Conservation (phyloP, 53 echinoderm and acorn worm species). For the Holothuria leucospilota region DNA sequence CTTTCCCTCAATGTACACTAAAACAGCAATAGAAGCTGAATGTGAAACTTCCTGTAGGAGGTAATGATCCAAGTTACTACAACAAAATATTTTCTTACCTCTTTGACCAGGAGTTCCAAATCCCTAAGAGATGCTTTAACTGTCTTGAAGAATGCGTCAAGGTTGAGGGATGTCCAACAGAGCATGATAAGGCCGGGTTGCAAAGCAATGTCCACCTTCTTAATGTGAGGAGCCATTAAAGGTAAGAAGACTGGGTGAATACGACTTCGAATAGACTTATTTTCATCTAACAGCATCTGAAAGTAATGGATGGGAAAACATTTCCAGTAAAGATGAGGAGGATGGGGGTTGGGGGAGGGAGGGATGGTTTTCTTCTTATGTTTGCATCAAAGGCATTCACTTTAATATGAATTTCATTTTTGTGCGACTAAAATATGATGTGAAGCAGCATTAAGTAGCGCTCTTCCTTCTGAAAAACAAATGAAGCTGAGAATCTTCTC, state of each 20-base stretch:
- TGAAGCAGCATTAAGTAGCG: no score
- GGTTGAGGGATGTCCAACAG: conserved; percentile 94
- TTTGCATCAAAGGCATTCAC: no score
- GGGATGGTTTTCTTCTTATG: background rate
- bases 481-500: no score
- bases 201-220: conserved; percentile 90
- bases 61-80: no score
- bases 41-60: no score
- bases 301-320: background rate
- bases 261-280: conserved; percentile 75
- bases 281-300: conserved; percentile 88
- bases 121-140: conserved; percentile 71
- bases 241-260: no score
- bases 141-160: conserved; percentile 79
- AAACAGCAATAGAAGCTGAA: no score
- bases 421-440: no score
- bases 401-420: no score
- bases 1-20: no score
- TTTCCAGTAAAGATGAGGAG: background rate
- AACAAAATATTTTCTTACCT: conserved; percentile 44
- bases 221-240: conserved; percentile 82
- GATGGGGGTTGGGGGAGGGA: background rate
- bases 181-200: conserved; percentile 94
- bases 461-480: no score
- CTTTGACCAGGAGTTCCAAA: conserved; percentile 80